A percentile compares a stretch with the other conserved stretches of the same genome.
These are phyloP conservation scores for Blastobasis adustella DNA, from an alignment of 2,888 invertebrate genomes.

Conservation along the genomic window DNA sequence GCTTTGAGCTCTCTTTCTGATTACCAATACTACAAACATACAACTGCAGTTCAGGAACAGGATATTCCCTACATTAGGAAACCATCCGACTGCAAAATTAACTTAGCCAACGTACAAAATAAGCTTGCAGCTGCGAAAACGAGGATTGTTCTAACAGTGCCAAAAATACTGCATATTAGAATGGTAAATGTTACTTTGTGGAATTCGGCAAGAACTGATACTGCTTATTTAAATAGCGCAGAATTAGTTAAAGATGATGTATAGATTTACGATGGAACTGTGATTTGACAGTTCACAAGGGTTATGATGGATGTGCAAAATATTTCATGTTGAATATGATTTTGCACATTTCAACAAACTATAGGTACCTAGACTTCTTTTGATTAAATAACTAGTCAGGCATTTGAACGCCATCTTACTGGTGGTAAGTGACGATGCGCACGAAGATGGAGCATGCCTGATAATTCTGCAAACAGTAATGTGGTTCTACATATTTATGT, in stretches of 20 bases:
- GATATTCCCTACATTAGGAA: constrained; percentile 24
- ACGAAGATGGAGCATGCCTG: too few relatives aligned
- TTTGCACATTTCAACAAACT: background rate
- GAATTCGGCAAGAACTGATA: background rate
- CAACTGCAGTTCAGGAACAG: too few relatives aligned
- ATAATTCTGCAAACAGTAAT: too few relatives aligned
- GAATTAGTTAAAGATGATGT: constrained; percentile 39
- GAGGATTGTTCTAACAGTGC: too few relatives aligned
- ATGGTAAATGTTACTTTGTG: background rate
- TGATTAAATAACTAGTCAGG: too few relatives aligned
- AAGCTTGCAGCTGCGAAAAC: background rate
- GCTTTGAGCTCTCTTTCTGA: constrained; percentile 27
- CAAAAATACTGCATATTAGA: too few relatives aligned
- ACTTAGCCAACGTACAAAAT: background rate
- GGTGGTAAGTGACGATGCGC: too few relatives aligned
- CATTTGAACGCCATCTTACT: too few relatives aligned
- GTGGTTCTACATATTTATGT: too few relatives aligned
- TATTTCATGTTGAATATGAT: background rate
- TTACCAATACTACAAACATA: background rate
- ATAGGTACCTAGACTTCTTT: too few relatives aligned
- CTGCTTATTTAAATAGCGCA: constrained; percentile 22
- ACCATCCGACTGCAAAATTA: constrained; percentile 21
- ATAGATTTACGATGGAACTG: constrained; percentile 44
- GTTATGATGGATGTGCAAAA: constrained; percentile 4
- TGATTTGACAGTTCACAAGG: constrained; percentile 19